Conservation (phyloP, 2,797 vertebrate species). For the Pempheris klunzingeri region DNA sequence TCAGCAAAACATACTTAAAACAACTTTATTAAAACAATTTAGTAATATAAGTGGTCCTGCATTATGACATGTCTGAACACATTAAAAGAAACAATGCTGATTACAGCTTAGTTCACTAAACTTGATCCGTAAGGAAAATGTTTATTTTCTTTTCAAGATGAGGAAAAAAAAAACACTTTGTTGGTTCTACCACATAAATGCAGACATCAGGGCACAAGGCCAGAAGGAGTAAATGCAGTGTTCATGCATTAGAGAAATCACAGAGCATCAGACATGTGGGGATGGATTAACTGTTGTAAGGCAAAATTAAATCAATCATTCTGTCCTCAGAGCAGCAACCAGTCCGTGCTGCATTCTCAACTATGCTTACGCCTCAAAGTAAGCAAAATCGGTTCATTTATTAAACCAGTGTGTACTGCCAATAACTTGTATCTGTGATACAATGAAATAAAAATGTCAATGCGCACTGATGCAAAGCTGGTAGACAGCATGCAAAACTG, state of each 20-base stretch:
- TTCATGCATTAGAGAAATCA: constrained; percentile 10
- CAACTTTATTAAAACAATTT: no score
- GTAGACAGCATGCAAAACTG: constrained; percentile 55
- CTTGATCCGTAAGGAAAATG: neutral
- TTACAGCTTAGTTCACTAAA: neutral
- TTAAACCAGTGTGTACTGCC: constrained; percentile 13
- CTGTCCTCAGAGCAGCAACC: constrained; percentile 21
- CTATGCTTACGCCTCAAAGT: constrained; percentile 6
- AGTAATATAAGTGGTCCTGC: neutral
- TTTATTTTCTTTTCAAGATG: neutral
- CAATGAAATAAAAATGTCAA: constrained; percentile 34
- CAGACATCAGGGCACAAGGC: neutral
- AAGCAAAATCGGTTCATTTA: constrained; percentile 17
- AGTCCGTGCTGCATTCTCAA: constrained; percentile 12
- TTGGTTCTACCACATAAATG: neutral
- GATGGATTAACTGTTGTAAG: constrained; percentile 26
- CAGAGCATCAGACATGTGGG: constrained; percentile 10
- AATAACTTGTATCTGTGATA: constrained; percentile 13
- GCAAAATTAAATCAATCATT: constrained; percentile 43
- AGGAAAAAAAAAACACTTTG: neutral
- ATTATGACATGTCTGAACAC: neutral
- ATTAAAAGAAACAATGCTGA: neutral
- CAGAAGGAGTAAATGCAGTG: neutral
- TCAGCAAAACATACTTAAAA: no score
- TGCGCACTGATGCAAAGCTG: constrained; percentile 43